A percentile compares a stretch with the other conserved stretches of the same genome.
These are phyloP conservation scores for Arenaria interpres DNA, from an alignment of 2,113 vertebrate species.

Conservation along the genomic window DNA sequence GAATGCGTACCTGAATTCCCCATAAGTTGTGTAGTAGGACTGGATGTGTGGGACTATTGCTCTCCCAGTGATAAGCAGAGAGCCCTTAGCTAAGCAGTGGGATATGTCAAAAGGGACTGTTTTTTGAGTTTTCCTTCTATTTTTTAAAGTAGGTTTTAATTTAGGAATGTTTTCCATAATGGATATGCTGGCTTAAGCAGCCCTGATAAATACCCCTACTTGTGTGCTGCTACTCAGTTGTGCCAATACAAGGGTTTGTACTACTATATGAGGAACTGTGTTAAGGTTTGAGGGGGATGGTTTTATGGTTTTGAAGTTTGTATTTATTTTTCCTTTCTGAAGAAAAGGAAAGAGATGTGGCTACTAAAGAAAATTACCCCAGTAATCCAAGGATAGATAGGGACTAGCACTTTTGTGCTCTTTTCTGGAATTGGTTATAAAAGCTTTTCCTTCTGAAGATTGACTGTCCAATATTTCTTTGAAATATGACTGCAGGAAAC, in stretches of 20 bases:
- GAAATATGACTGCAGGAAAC: neutral
- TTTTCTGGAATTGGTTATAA: neutral
- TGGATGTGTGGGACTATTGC: accelerated
- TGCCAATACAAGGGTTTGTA: neutral
- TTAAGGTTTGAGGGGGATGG: neutral
- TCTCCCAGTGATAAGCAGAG: neutral
- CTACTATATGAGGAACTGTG: neutral
- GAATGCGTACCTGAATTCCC: neutral
- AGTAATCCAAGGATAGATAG: neutral
- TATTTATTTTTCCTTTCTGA: neutral
- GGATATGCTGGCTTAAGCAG: neutral
- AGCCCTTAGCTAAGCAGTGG: neutral
- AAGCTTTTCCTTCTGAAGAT: neutral
- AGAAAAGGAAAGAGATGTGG: neutral
- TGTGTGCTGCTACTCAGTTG: neutral
- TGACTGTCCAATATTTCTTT: neutral
- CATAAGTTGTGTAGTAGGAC: neutral
- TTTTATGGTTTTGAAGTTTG: neutral
- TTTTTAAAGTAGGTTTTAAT: neutral
- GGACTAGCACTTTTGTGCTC: neutral
- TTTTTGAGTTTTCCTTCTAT: neutral
- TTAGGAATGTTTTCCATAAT: neutral
- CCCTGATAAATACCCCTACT: neutral
- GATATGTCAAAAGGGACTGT: neutral
- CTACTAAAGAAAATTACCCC: neutral